These are phyloP conservation scores for Fissipunctia ypsillon DNA, from an alignment of 2,888 invertebrate genomes.

Conservation along the genomic window DNA sequence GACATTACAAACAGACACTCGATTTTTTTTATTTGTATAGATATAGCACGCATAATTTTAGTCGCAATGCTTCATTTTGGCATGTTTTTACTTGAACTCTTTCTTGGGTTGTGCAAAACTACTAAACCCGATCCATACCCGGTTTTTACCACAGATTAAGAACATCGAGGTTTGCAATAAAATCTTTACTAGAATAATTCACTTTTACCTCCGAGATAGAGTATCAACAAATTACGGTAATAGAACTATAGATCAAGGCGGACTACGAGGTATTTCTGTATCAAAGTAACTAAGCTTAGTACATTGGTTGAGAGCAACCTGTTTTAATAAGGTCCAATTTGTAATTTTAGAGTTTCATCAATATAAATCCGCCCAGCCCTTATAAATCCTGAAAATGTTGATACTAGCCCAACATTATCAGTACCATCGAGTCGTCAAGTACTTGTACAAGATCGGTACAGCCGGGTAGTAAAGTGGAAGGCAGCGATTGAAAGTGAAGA, in stretches of 20 bases:
- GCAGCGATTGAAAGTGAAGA: slow-evolving; percentile 72
- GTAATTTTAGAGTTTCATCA: not conserved
- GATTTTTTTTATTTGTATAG: too few species aligned
- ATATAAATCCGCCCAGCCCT: not conserved
- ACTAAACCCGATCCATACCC: too few species aligned
- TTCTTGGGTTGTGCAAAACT: too few species aligned
- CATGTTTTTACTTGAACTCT: too few species aligned
- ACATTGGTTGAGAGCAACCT: not conserved
- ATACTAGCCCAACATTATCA: slow-evolving; percentile 24
- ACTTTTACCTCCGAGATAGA: too few species aligned
- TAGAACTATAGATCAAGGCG: not conserved
- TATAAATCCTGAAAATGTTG: slow-evolving; percentile 27
- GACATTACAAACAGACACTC: too few species aligned
- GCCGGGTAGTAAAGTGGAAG: slow-evolving; percentile 50
- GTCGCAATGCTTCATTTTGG: too few species aligned
- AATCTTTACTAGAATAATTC: too few species aligned
- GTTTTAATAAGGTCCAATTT: not conserved
- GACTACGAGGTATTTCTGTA: not conserved
- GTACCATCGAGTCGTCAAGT: slow-evolving; percentile 35
- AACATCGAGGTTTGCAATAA: not conserved
- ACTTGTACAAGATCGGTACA: slow-evolving; percentile 49
- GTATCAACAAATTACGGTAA: not conserved
- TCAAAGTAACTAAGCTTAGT: not conserved
- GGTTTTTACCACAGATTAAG: too few species aligned
- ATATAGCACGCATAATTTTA: too few species aligned